Percentiles rank a stretch among this genome's conserved stretches.
Conservation (phyloP, 2,888 invertebrate species). For the Branchinecta sandiegonensis region DNA sequence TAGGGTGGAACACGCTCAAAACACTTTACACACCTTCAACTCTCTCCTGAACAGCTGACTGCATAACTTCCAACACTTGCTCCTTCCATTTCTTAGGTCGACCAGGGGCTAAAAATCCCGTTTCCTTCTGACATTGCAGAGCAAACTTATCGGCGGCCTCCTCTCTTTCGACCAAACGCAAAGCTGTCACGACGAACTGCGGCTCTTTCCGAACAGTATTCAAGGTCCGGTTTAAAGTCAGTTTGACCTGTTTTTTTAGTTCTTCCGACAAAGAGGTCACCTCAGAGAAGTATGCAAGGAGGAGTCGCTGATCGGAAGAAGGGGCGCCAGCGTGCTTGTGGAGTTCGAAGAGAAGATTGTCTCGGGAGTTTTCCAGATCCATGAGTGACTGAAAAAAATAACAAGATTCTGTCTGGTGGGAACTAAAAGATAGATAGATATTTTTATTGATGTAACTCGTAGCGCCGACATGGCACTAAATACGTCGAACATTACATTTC, state of each 20-base stretch:
- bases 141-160: conserved; percentile 86
- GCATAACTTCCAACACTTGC: conserved; percentile 50
- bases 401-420: no score
- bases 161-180: conserved; percentile 91
- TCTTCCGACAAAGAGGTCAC: conserved; percentile 76
- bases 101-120: conserved; percentile 83
- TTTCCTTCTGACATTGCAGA: conserved; percentile 56
- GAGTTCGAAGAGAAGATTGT: conserved; percentile 84
- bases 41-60: conserved; percentile 37
- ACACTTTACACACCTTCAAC: conserved; percentile 13
- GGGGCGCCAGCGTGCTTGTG: conserved; percentile 41
- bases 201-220: conserved; percentile 90
- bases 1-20: no score
- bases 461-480: no score
- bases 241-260: conserved; percentile 76
- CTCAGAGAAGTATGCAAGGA: conserved; percentile 74
- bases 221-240: conserved; percentile 74
- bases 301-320: background rate
- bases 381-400: conserved; percentile 53
- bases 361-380: conserved; percentile 89
- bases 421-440: no score
- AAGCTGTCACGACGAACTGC: conserved; percentile 83
- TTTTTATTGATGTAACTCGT: no score
- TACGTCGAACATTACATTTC: no score
- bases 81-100: conserved; percentile 82